A percentile compares a stretch with the other conserved stretches of the same genome.
These are phyloP conservation scores for Cassiopea andromeda DNA, from an alignment of 30 jellyfish, hydroid and myxozoan genomes.

Conservation along the genomic window DNA sequence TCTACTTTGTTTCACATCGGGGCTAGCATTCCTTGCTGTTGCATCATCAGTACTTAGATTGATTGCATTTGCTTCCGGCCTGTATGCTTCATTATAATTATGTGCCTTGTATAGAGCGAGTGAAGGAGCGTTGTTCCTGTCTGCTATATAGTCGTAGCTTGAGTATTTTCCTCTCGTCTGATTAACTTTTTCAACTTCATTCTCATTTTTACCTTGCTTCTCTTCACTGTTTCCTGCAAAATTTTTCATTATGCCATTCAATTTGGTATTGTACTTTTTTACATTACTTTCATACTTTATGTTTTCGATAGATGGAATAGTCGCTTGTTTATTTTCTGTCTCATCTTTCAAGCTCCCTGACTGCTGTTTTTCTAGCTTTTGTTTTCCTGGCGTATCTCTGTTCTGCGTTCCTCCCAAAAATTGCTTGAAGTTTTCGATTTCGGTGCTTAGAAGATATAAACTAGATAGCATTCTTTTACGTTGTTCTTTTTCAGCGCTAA, in stretches of 20 bases:
- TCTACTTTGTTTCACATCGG: neutral
- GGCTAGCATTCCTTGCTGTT: neutral
- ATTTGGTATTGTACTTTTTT: neutral
- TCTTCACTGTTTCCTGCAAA: neutral
- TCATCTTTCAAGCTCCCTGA: neutral
- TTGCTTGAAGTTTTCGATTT: constrained; percentile 46
- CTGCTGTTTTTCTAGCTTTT: neutral
- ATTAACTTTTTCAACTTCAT: neutral
- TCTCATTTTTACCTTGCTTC: neutral
- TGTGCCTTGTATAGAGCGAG: neutral
- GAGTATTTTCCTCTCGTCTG: neutral
- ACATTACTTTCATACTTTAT: neutral
- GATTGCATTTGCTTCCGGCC: neutral
- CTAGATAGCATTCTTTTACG: constrained; percentile 53
- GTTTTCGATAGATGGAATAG: neutral
- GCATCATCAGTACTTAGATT: neutral
- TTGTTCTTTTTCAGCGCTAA: constrained; percentile 10
- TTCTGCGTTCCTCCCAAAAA: constrained; percentile 3
- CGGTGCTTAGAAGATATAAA: constrained; percentile 54
- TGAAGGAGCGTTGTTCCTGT: neutral
- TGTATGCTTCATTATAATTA: neutral
- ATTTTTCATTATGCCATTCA: neutral
- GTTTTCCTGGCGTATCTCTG: neutral
- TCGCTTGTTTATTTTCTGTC: neutral
- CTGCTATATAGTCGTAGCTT: neutral